These are phyloP conservation scores for Odontesthes bonariensis DNA, from an alignment of 2,113 vertebrate genomes.

Conservation along the genomic window DNA sequence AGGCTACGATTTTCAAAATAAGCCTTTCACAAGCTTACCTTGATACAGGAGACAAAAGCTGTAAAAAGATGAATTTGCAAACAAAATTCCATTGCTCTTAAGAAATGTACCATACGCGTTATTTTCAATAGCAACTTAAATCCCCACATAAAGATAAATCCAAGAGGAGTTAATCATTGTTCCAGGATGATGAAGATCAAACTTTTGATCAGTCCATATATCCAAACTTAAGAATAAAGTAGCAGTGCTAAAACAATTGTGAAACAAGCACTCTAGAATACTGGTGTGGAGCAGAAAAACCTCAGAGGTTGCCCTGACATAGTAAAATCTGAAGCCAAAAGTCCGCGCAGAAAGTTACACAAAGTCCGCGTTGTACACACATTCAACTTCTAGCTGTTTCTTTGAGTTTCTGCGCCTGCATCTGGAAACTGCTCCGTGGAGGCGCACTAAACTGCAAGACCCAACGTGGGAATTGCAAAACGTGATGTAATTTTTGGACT, in stretches of 20 bases:
- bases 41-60: slow-evolving; percentile 82
- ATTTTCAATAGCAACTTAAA: slow-evolving; percentile 38
- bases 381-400: slow-evolving; percentile 4
- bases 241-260: background rate
- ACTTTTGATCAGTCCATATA: slow-evolving; percentile 49
- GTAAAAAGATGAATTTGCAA: slow-evolving; percentile 72
- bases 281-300: slow-evolving; percentile 14
- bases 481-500: slow-evolving; percentile 85
- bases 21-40: slow-evolving; percentile 81
- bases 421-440: slow-evolving; percentile 50
- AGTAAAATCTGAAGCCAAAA: slow-evolving; percentile 26
- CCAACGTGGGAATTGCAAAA: slow-evolving; percentile 83
- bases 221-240: slow-evolving; percentile 20
- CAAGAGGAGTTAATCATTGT: slow-evolving; percentile 62
- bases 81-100: slow-evolving; percentile 73
- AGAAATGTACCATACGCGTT: slow-evolving; percentile 7
- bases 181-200: slow-evolving; percentile 47
- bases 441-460: slow-evolving; percentile 54
- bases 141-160: slow-evolving; percentile 52
- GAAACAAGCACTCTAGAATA: slow-evolving; percentile 17
- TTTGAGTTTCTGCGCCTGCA: slow-evolving; percentile 40
- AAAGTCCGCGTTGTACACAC: slow-evolving; percentile 33
- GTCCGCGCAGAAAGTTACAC: slow-evolving; percentile 40
- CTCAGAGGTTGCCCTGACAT: slow-evolving; percentile 35
- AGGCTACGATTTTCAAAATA: background rate